Base-by-base conservation (phyloP, 2,797 vertebrate genomes). In the Labroides dimidiatus region DNA sequence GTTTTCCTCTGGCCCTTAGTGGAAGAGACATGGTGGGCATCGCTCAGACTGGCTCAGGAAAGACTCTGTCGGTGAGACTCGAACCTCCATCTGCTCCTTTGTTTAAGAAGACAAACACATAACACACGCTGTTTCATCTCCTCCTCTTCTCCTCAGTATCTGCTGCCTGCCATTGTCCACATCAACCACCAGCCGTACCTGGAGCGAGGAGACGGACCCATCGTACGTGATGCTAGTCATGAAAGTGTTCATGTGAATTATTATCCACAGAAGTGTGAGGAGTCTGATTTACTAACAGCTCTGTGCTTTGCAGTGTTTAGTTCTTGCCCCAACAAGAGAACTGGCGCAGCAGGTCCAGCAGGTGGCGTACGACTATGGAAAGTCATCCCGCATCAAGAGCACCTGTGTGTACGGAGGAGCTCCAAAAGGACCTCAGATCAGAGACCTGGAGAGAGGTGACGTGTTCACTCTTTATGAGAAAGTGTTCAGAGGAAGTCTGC, bases 101-200 rank as follows among this genome's bases (percentile, higher is more conserved):
- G 4, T 33, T 8, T 33, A 6, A 33, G 30, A 33, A 33, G 30
- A 6, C 8, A 33, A 33, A 7, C 30, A 33, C 30, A 33, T 33
- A 8, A 33, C 30, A 33, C 30, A 27, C 24, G 6, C 24, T 27
- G 24, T 27, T 27, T 3, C 24, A 27, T 27, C 30, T 33, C 30
- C 30, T 33, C 30, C 8, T 33, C 30, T 10, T 19, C 64, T 70
- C 7, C 53, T 77, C 60, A 99, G 97, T 99, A 99, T 88, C 94
- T 99, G 72, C 87, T 99, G 82, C 98, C 97, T 82, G 96, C 98
- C 20, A 99, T 99, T 86, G 97, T 99, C 57, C 97, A 99, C 86
- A 99, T 99, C 89, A 99, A 99, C 91, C 98, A 99, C 85, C 98
- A 99, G 89, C 96, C 98, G 0, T 99, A 98, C 81, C 93, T 99